A percentile compares a stretch with the other conserved stretches of the same genome.
phyloP scores from a whole-genome alignment of 2,888 invertebrate genomes.

The Oxyscelio sp. region DNA sequence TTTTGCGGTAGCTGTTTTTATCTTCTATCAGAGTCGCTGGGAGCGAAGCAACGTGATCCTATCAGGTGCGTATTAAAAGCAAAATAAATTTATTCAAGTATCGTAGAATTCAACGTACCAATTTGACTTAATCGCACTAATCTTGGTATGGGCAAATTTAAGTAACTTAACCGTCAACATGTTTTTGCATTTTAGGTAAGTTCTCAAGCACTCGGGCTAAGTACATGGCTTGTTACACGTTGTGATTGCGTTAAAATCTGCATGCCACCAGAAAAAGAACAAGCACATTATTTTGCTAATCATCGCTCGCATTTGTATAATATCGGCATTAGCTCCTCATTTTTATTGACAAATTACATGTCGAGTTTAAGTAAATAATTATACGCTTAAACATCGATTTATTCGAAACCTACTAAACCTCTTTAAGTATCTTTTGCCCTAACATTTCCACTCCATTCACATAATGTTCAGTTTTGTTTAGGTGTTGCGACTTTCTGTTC shows the following conservation, averaged over 20 bases:
- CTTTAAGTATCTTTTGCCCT: too few species aligned
- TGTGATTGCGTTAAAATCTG: constrained; percentile 29
- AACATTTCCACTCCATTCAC: too few species aligned
- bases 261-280: constrained; percentile 31
- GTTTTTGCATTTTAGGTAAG: constrained; percentile 49
- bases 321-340: constrained; percentile 45
- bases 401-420: too few species aligned
- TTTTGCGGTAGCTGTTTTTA: constrained; percentile 70
- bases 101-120: constrained; percentile 82
- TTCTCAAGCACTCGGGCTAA: constrained; percentile 15
- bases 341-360: constrained; percentile 40
- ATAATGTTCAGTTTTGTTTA: too few species aligned
- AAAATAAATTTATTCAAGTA: constrained; percentile 85
- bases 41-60: constrained; percentile 79
- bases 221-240: constrained; percentile 13
- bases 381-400: constrained; percentile 11
- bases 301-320: constrained; percentile 36
- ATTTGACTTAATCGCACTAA: constrained; percentile 68
- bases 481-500: too few species aligned
- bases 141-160: constrained; percentile 57
- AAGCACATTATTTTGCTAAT: constrained; percentile 13
- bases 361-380: background rate
- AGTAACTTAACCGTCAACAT: constrained; percentile 51
- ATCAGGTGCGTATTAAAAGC: constrained; percentile 83
- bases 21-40: constrained; percentile 78